These are phyloP conservation scores for Cebidichthys violaceus DNA, from an alignment of 2,113 vertebrate species.

Conservation along the genomic window DNA sequence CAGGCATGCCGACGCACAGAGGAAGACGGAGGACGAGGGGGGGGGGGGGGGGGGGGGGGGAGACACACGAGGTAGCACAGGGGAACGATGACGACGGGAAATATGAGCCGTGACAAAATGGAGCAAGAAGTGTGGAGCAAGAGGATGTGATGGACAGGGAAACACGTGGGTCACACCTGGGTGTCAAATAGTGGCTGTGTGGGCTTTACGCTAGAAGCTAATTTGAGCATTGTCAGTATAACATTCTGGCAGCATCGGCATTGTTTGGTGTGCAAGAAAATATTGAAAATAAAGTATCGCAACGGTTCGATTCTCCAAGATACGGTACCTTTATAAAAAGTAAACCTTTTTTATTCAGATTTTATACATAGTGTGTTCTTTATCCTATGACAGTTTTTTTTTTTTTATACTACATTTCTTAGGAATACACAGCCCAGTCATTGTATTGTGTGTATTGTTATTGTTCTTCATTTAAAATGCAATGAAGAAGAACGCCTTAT, in stretches of 20 bases:
- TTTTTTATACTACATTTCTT: too few species aligned
- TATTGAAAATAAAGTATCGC: not conserved
- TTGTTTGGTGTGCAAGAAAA: not conserved
- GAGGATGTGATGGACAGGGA: not conserved
- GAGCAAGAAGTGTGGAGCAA: not conserved
- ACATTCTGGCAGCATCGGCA: not conserved
- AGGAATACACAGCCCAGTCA: too few species aligned
- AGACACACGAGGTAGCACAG: slow-evolving; percentile 35
- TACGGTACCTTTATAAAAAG: too few species aligned
- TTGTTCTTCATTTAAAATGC: too few species aligned
- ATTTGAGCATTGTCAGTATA: not conserved
- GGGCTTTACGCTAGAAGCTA: not conserved
- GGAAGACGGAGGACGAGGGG: slow-evolving; percentile 32
- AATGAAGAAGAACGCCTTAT: too few species aligned
- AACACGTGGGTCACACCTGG: not conserved
- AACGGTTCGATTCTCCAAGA: too few species aligned
- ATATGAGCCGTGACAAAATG: slow-evolving; percentile 29
- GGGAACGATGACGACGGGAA: slow-evolving; percentile 45
- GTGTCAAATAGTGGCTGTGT: not conserved
- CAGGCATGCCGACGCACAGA: slow-evolving; percentile 58
- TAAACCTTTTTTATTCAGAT: too few species aligned
- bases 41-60: too few species aligned
- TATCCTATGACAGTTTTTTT: too few species aligned
- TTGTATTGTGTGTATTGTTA: too few species aligned
- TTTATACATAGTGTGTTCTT: too few species aligned